These are phyloP conservation scores for Cotesia glomerata DNA, from an alignment of 1,140 invertebrate genomes.

Conservation along the genomic window DNA sequence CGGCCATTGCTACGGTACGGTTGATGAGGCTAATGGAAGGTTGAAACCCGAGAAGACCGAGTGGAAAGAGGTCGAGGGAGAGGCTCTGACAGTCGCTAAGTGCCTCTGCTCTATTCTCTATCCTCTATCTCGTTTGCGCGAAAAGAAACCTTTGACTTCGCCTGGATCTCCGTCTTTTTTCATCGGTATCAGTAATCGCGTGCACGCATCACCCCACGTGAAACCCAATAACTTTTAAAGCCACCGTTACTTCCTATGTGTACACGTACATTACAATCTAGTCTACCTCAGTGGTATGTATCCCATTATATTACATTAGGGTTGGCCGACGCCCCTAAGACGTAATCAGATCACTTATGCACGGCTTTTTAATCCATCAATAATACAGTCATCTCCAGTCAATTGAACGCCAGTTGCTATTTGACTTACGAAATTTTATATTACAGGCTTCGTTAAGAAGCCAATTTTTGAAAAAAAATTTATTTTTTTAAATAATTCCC, in stretches of 20 bases:
- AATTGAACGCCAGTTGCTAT: neutral
- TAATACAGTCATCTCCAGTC: constrained; percentile 16
- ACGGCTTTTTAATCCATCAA: constrained; percentile 47
- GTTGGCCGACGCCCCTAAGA: constrained; percentile 32
- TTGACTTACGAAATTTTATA: neutral
- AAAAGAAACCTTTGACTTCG: neutral
- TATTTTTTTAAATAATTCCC: neutral
- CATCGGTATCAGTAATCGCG: neutral
- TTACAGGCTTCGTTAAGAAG: neutral
- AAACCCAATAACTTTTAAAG: constrained; percentile 57
- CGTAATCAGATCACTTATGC: constrained; percentile 46
- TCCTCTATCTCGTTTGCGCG: constrained; percentile 3
- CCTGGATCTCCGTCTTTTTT: neutral
- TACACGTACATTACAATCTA: constrained; percentile 51
- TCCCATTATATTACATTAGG: constrained; percentile 27
- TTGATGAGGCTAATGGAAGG: constrained; percentile 63
- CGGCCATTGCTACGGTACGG: constrained; percentile 57
- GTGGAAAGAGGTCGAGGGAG: constrained; percentile 49
- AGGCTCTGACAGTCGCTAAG: constrained; percentile 59
- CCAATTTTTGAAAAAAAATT: neutral
- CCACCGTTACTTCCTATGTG: constrained; percentile 19
- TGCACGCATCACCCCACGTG: constrained; percentile 40
- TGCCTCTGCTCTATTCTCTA: constrained; percentile 49
- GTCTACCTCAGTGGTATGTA: constrained; percentile 33
- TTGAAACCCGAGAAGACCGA: constrained; percentile 57